These are phyloP conservation scores for Grallaria varia DNA, from an alignment of 2,113 vertebrate genomes.

Conservation along the genomic window DNA sequence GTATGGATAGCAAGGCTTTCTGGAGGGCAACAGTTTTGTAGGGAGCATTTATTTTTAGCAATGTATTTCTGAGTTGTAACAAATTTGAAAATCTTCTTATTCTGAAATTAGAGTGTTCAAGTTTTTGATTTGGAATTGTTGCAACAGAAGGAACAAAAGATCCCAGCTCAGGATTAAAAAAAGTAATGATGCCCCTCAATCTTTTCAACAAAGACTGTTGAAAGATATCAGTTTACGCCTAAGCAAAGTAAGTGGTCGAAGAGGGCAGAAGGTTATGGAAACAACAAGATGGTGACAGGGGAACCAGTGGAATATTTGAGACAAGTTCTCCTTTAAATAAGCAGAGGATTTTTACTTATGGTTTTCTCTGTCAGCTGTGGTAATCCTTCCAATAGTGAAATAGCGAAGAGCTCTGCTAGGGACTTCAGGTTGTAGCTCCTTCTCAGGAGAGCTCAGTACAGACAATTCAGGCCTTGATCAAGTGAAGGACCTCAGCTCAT, in stretches of 20 bases:
- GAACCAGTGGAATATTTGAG: not conserved
- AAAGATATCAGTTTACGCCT: not conserved
- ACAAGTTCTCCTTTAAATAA: not conserved
- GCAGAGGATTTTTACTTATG: not conserved
- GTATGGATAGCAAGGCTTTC: not conserved
- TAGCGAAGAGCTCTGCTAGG: not conserved
- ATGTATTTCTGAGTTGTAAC: not conserved
- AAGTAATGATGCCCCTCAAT: rapidly evolving
- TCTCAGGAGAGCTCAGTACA: not conserved
- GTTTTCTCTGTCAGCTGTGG: not conserved
- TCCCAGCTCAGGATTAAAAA: not conserved
- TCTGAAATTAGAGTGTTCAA: not conserved
- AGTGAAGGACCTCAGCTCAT: not conserved
- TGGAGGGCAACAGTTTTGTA: not conserved
- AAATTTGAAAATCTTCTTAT: not conserved
- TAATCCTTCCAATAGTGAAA: not conserved
- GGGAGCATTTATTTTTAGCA: not conserved
- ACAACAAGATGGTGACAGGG: not conserved
- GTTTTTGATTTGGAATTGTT: not conserved
- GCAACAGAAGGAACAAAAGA: not conserved
- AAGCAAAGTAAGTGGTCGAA: not conserved
- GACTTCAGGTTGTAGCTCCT: not conserved
- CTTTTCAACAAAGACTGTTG: not conserved
- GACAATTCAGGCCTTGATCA: not conserved
- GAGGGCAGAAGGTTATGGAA: not conserved